Conservation (phyloP, 2,888 invertebrate genomes). For the Sturmia bella region DNA sequence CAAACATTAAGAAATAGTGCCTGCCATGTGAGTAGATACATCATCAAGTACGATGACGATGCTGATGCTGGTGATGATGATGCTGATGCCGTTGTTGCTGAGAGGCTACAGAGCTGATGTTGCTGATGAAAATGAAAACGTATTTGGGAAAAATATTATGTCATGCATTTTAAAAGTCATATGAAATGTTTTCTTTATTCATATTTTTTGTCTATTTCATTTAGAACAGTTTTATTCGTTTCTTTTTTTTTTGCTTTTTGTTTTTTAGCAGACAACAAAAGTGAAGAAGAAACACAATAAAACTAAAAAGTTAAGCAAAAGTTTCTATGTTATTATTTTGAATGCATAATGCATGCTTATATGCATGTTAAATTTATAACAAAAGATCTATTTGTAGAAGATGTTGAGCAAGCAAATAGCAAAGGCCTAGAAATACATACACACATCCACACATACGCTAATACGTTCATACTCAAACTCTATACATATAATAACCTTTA, state of each 20-base stretch:
- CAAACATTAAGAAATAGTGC: conserved; percentile 17
- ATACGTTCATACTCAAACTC: neutral
- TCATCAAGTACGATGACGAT: conserved; percentile 17
- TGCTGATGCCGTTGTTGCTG: conserved; percentile 31
- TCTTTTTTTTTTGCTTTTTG: neutral
- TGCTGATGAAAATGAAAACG: conserved; percentile 29
- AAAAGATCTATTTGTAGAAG: conserved; percentile 44
- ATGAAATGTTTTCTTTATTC: conserved; percentile 54
- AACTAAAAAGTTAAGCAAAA: conserved; percentile 16
- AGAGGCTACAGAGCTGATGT: conserved; percentile 7
- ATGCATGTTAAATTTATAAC: conserved; percentile 35
- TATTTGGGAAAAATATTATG: conserved; percentile 63
- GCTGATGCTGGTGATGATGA: conserved; percentile 19
- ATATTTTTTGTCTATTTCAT: conserved; percentile 32
- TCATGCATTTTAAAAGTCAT: conserved; percentile 68
- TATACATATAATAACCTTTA: conserved; percentile 65
- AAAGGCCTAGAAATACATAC: conserved; percentile 7
- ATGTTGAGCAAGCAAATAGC: neutral
- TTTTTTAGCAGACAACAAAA: conserved; percentile 12
- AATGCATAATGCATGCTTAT: conserved; percentile 18
- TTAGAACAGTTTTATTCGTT: conserved; percentile 15
- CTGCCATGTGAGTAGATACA: conserved; percentile 3
- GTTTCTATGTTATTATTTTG: conserved; percentile 28
- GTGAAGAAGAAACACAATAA: neutral
- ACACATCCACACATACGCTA: neutral